Base-by-base conservation (phyloP, 2,888 invertebrate species). In the Pseudanteris insignis region DNA sequence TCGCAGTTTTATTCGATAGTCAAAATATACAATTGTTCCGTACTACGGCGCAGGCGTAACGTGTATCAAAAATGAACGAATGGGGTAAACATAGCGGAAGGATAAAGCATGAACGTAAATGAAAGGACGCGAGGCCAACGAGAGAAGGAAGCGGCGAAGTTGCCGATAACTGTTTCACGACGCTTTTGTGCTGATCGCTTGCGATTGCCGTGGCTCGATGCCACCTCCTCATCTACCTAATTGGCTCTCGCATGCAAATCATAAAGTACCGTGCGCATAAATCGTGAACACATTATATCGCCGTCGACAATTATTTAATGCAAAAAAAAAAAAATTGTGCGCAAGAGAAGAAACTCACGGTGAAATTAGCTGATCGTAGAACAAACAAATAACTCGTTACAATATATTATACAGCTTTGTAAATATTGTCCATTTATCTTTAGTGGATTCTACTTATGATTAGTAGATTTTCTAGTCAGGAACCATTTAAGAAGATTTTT, bases 231-330 rank as follows among this genome's bases (percentile, higher is more conserved):
- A 11, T 41, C 38, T 46, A 41, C 54, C 57, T 64, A 63, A 64
- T 63, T 60, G 60, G 51, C 53, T 58, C 58, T 54, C 58, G 38
- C 62, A 61, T 58, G 63, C 63, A 63, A 63, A 66, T 66, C 64
- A 64, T 64, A 62, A 66, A 63, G 53, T 60, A 66, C 57, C 48
- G 47, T 54, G 38, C 48, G 50, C 38, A 63, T 61, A 64, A 64
- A 64, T 64, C 57, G 50, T 57, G 53, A 30, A 44, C 50, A 55
- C 43, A 47, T 58, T 51, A 59, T 50, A 59, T 66, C 66, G 48
- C 57, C 46, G 2, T 50, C 47, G 46, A 36, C 47, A 36, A 41
- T 59, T 47, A 41, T 47, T 29, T 41, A 53, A 59, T 34, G 46
- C 32, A 36, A 36, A 41, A 37, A 32, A 26, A 50, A 10, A n/a